Conservation (phyloP, 2,113 vertebrate genomes). For the Nesoenas mayeri region DNA sequence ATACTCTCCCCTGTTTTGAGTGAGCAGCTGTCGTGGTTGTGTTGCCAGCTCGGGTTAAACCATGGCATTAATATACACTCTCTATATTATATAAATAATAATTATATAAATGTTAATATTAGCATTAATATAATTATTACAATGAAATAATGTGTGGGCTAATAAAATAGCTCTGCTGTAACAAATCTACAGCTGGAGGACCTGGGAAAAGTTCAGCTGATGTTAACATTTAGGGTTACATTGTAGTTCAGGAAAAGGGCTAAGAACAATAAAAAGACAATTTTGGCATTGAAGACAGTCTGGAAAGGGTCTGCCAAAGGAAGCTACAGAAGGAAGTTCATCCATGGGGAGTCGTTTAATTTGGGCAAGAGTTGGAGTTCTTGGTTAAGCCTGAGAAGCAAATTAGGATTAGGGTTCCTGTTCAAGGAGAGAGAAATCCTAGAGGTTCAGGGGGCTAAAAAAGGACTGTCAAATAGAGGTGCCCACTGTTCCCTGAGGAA, state of each 20-base stretch:
- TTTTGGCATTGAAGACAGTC: no score
- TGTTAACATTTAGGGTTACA: neutral
- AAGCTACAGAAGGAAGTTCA: neutral
- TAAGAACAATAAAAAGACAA: neutral
- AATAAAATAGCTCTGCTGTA: neutral
- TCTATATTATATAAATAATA: no score
- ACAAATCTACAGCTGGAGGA: neutral
- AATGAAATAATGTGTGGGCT: neutral
- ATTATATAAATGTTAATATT: no score
- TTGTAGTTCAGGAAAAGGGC: neutral
- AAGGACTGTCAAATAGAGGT: neutral
- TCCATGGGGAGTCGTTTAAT: neutral
- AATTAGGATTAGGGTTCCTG: neutral
- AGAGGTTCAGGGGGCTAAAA: neutral
- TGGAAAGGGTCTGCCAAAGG: neutral
- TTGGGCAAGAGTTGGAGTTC: neutral
- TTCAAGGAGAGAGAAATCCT: neutral
- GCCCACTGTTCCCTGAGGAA: neutral
- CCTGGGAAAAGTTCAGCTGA: neutral
- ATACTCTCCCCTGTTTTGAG: no score
- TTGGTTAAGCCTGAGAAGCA: neutral
- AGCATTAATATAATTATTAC: neutral
- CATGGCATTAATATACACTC: no score
- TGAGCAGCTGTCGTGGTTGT: no score
- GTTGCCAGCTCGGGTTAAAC: no score